Percentiles rank a stretch among this genome's conserved stretches.
These are phyloP conservation scores for Ia io DNA, from an alignment of 2,113 vertebrate species.

Conservation along the genomic window DNA sequence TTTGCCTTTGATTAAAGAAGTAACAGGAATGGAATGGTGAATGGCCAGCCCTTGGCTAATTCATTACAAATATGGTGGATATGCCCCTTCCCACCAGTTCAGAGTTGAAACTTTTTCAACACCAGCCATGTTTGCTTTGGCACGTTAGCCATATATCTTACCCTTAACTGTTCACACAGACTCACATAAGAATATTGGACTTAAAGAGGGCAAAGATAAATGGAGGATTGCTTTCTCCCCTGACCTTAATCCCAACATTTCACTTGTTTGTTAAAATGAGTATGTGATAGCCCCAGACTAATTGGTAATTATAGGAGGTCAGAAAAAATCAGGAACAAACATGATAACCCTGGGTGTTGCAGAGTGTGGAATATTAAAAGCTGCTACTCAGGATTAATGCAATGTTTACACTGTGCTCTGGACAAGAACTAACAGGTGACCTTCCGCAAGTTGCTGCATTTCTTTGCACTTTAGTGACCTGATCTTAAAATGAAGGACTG, in stretches of 20 bases:
- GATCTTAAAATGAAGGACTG: neutral
- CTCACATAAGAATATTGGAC: slow-evolving; percentile 52
- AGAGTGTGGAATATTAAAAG: slow-evolving; percentile 25
- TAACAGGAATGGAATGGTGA: slow-evolving; percentile 75
- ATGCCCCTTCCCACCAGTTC: slow-evolving; percentile 71
- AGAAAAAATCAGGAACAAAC: slow-evolving; percentile 53
- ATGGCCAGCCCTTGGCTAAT: slow-evolving; percentile 76
- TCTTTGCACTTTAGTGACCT: neutral
- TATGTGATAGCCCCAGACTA: neutral
- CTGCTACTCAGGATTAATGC: neutral
- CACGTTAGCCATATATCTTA: slow-evolving; percentile 56
- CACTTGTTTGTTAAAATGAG: slow-evolving; percentile 48
- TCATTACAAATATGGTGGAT: slow-evolving; percentile 68
- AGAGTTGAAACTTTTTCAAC: slow-evolving; percentile 73
- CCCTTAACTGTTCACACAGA: slow-evolving; percentile 57
- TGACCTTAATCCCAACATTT: slow-evolving; percentile 49
- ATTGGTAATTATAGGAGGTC: slow-evolving; percentile 51
- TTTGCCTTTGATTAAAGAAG: slow-evolving; percentile 85
- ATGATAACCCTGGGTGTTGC: neutral
- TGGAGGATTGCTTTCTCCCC: slow-evolving; percentile 6
- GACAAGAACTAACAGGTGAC: neutral
- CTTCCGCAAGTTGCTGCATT: neutral
- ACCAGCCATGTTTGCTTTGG: slow-evolving; percentile 60
- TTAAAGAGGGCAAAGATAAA: slow-evolving; percentile 57
- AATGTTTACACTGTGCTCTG: slow-evolving; percentile 37